phyloP scores from a whole-genome alignment of 2,888 invertebrate species.

The Eupithecia pulchellata region DNA sequence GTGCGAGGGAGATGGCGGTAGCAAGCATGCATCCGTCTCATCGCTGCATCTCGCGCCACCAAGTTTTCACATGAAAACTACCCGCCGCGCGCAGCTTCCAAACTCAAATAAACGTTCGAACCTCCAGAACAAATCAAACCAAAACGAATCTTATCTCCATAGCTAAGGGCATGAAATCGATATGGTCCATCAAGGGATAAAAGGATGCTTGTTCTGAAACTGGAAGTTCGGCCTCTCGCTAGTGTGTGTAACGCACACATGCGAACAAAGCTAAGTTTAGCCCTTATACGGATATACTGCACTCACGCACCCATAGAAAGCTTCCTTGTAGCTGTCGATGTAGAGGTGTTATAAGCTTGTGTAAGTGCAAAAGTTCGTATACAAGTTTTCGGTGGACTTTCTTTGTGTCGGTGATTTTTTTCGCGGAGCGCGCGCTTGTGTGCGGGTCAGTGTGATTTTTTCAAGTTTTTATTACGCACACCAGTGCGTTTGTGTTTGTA shows the following conservation, averaged over 20 bases:
- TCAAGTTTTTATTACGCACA: slow-evolving; percentile 79
- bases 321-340: slow-evolving; percentile 61
- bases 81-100: slow-evolving; percentile 76
- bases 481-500: slow-evolving; percentile 61
- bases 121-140: slow-evolving; percentile 19
- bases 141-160: slow-evolving; percentile 38
- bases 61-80: slow-evolving; percentile 82
- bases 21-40: slow-evolving; percentile 59
- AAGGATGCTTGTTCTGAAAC: slow-evolving; percentile 22
- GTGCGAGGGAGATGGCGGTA: slow-evolving; percentile 60
- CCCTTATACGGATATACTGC: slow-evolving; percentile 68
- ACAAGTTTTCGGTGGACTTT: slow-evolving; percentile 84
- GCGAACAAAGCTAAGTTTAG: slow-evolving; percentile 77
- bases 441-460: slow-evolving; percentile 83
- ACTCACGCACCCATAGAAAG: slow-evolving; percentile 67
- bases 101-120: slow-evolving; percentile 52
- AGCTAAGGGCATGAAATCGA: slow-evolving; percentile 29
- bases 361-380: slow-evolving; percentile 80
- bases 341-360: slow-evolving; percentile 55
- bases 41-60: slow-evolving; percentile 80
- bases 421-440: slow-evolving; percentile 68
- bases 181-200: slow-evolving; percentile 32
- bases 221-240: slow-evolving; percentile 72
- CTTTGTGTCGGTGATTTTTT: slow-evolving; percentile 86
- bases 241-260: slow-evolving; percentile 73